phyloP scores from a whole-genome alignment of 2,113 vertebrate genomes.

The Oenanthe melanoleuca region DNA sequence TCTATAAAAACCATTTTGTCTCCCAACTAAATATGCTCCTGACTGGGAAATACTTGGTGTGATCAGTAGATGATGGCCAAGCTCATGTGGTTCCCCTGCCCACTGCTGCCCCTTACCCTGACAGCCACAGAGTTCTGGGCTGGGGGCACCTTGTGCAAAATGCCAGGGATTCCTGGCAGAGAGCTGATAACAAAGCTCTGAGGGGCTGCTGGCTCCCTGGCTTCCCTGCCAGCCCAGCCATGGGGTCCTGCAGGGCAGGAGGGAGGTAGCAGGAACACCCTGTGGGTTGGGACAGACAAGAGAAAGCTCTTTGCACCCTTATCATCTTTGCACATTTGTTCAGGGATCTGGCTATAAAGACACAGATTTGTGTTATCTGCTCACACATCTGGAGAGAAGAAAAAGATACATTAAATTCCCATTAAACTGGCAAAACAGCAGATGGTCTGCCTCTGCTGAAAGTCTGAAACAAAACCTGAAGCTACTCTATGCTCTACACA shows the following conservation, averaged over 20 bases:
- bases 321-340: neutral
- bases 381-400: conserved; percentile 15
- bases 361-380: neutral
- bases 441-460: neutral
- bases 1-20: neutral
- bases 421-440: conserved; percentile 2
- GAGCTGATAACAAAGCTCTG: neutral
- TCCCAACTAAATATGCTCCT: neutral
- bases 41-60: rapidly evolving
- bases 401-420: neutral
- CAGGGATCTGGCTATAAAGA: neutral
- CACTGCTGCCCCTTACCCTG: neutral
- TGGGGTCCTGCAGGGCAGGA: rapidly evolving
- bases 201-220: too few species aligned
- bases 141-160: neutral
- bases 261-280: neutral
- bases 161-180: neutral
- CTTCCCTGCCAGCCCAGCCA: rapidly evolving
- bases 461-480: neutral
- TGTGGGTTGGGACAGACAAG: neutral
- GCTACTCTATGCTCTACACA: neutral
- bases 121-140: rapidly evolving
- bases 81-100: neutral
- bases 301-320: neutral
- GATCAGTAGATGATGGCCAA: neutral